Conservation (phyloP, 2,797 vertebrate genomes). For the Centroberyx gerrardi region DNA sequence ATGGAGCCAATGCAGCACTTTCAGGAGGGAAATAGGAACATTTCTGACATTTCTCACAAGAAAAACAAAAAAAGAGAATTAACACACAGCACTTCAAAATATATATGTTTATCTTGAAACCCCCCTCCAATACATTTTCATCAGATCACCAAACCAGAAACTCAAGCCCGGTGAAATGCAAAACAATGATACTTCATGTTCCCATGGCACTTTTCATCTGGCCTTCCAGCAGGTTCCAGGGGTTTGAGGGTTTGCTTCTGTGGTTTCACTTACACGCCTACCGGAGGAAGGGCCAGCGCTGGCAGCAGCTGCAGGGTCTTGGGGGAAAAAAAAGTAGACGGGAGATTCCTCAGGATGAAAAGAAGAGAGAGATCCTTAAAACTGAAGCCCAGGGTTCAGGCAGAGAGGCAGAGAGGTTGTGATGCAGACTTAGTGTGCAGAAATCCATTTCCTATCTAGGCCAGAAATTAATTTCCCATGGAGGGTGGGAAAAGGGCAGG, state of each 20-base stretch:
- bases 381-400: slow-evolving; percentile 8
- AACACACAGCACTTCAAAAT: not conserved
- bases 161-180: not conserved
- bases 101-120: not conserved
- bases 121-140: not conserved
- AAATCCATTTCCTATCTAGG: not conserved
- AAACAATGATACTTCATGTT: not conserved
- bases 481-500: not conserved
- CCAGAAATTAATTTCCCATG: slow-evolving; percentile 4
- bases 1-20: not conserved
- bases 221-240: not conserved
- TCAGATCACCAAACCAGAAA: not conserved
- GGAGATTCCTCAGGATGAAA: slow-evolving; percentile 9
- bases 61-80: not conserved
- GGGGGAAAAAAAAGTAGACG: not conserved
- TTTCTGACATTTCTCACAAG: no score
- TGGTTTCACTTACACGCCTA: slow-evolving; percentile 32
- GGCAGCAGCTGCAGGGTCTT: slow-evolving; percentile 26
- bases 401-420: not conserved
- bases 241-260: not conserved
- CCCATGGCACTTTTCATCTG: slow-evolving; percentile 14
- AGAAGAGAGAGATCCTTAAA: not conserved
- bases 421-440: slow-evolving; percentile 13
- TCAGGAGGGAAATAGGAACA: no score
- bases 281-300: slow-evolving; percentile 1